Percentiles rank a stretch among this genome's conserved stretches.
Conservation (phyloP, 2,888 invertebrate species). For the Steromphala cineraria region DNA sequence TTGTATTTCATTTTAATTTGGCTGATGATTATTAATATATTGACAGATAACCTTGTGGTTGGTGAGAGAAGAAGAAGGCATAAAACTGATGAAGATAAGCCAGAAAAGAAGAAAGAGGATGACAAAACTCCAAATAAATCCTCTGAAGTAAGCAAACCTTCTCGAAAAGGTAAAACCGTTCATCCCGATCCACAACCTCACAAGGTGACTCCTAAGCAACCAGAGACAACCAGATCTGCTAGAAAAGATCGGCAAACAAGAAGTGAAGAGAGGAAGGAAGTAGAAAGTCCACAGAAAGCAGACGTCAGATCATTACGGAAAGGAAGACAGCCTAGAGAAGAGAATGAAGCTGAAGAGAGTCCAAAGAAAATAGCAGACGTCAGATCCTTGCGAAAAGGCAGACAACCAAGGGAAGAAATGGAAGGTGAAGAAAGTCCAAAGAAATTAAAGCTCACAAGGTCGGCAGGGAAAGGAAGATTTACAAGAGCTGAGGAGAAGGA, state of each 20-base stretch:
- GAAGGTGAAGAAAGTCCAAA: background rate
- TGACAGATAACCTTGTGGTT: conserved; percentile 56
- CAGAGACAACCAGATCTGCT: no score
- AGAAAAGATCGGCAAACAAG: background rate
- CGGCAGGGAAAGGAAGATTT: background rate
- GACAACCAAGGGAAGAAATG: background rate
- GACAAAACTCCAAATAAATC: background rate
- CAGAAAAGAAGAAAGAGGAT: background rate
- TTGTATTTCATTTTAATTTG: no score
- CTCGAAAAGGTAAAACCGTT: no score
- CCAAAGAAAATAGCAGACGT: background rate
- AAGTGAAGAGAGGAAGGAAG: background rate
- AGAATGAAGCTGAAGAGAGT: conserved; percentile 1
- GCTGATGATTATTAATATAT: no score
- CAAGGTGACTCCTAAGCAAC: no score
- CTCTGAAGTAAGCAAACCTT: no score
- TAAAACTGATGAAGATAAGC: conserved; percentile 18
- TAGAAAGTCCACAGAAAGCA: background rate
- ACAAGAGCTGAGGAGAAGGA: background rate
- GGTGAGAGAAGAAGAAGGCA: conserved; percentile 44
- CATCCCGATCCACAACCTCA: no score
- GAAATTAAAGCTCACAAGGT: background rate
- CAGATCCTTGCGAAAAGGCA: background rate
- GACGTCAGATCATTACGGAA: background rate
- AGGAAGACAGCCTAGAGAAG: background rate